phyloP scores from a whole-genome alignment of 2,888 invertebrate species.

The Lottia scabra region DNA sequence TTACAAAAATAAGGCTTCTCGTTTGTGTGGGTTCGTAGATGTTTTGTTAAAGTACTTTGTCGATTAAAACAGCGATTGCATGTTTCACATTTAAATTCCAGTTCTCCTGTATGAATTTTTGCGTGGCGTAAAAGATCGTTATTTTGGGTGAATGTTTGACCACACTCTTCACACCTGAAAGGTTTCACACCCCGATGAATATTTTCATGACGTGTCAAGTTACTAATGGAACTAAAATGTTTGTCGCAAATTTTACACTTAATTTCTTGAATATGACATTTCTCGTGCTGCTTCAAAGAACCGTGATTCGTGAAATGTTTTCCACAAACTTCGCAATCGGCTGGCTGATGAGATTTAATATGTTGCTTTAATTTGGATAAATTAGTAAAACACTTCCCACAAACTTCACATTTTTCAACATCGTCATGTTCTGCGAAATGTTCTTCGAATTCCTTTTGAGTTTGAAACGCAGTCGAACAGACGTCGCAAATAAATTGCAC shows the following conservation, averaged over 20 bases:
- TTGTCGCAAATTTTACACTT: background rate
- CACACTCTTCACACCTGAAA: background rate
- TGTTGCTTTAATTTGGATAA: background rate
- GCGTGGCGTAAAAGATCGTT: background rate
- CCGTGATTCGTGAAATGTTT: background rate
- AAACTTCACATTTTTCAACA: background rate
- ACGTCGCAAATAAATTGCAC: too few relatives aligned
- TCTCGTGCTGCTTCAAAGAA: background rate
- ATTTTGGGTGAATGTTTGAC: background rate
- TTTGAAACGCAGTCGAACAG: too few relatives aligned
- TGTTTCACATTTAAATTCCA: background rate
- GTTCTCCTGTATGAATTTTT: background rate
- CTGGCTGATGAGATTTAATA: background rate
- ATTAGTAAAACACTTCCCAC: background rate
- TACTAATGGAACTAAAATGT: background rate
- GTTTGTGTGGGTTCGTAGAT: background rate
- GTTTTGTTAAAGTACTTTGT: background rate
- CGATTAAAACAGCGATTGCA: background rate
- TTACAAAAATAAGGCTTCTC: background rate
- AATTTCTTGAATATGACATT: background rate
- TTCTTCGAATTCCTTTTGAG: too few relatives aligned
- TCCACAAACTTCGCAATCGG: background rate
- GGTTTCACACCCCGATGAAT: background rate
- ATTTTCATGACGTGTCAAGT: background rate
- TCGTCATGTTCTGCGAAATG: too few relatives aligned